These are phyloP conservation scores for Netelia fuscicornis DNA, from an alignment of 2,888 invertebrate genomes.

Conservation along the genomic window DNA sequence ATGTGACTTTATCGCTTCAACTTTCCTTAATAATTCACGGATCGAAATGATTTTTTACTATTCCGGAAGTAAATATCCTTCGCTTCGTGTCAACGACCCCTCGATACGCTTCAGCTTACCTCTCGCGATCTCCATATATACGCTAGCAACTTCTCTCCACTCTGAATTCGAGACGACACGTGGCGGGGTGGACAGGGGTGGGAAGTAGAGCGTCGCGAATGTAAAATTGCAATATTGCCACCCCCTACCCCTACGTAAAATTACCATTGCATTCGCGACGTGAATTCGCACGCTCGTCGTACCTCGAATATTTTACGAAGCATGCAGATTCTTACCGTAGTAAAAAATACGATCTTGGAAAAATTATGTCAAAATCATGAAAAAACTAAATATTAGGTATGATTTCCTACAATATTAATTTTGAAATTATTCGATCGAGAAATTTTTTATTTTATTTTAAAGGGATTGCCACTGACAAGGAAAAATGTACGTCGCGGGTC, in stretches of 20 bases:
- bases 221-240: constrained; percentile 74
- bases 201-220: constrained; percentile 60
- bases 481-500: no score
- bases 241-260: constrained; percentile 50
- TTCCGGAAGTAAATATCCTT: background rate
- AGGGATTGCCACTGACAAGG: no score
- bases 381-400: background rate
- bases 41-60: constrained; percentile 12
- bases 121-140: constrained; percentile 63
- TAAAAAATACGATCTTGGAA: constrained; percentile 2
- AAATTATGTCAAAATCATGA: constrained; percentile 17
- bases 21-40: constrained; percentile 3
- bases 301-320: constrained; percentile 36
- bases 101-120: background rate
- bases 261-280: constrained; percentile 70
- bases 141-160: background rate
- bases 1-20: background rate
- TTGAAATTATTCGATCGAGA: background rate
- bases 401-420: background rate
- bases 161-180: constrained; percentile 40
- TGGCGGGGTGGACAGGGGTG: constrained; percentile 24
- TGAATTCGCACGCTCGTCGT: constrained; percentile 30
- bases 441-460: background rate
- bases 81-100: constrained; percentile 39
- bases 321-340: constrained; percentile 33